Evolutionary conservation across 1,140 invertebrate species (phyloP).

Genomic region (Sycophila sp.): DNA sequence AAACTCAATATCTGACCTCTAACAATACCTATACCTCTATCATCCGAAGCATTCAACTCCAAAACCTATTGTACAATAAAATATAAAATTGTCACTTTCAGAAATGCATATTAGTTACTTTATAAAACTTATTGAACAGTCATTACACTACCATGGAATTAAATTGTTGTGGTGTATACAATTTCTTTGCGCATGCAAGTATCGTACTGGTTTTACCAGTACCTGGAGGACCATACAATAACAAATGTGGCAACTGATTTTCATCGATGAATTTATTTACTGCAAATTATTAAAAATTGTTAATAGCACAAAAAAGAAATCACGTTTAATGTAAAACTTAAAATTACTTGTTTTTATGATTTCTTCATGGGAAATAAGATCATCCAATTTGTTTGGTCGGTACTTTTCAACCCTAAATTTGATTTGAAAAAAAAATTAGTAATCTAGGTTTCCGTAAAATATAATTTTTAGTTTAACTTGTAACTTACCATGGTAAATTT

Average conservation of each 20-base stretch:
- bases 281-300: conserved; percentile 62
- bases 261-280: conserved; percentile 94
- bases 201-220: conserved; percentile 99
- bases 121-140: neutral
- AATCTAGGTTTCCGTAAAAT: neutral
- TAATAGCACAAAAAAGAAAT: conserved; percentile 24
- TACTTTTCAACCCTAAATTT: conserved; percentile 96
- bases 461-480: neutral
- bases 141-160: conserved; percentile 90
- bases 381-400: conserved; percentile 88
- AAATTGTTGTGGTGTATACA: conserved; percentile 89
- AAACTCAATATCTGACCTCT: conserved; percentile 96
- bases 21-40: conserved; percentile 97
- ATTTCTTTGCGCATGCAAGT: conserved; percentile 91
- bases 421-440: conserved; percentile 31
- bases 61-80: conserved; percentile 71
- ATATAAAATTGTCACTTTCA: too few relatives aligned
- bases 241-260: conserved; percentile 92
- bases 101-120: too few relatives aligned
- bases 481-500: conserved; percentile 69
- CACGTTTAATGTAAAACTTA: neutral
- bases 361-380: conserved; percentile 96
- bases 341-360: conserved; percentile 96
- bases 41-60: conserved; percentile 98
- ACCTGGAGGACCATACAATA: conserved; percentile 99